phyloP scores from a whole-genome alignment of 92 coral and sea anemone genomes.

The Porites rus region DNA sequence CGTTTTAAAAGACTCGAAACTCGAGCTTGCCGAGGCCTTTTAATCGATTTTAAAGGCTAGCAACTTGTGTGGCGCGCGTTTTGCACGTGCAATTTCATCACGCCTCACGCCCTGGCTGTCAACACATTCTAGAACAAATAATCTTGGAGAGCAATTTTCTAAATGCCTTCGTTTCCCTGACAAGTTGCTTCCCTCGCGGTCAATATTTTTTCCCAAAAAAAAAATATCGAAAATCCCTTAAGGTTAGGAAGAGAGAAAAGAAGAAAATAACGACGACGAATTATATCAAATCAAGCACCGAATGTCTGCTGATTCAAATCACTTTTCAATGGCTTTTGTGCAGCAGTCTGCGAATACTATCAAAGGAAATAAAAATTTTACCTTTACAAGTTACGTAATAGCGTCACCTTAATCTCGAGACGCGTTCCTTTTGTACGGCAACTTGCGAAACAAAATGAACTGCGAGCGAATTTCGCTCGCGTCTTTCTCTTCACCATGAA shows the following conservation, averaged over 20 bases:
- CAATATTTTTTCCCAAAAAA: neutral
- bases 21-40: conserved; percentile 11
- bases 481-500: conserved; percentile 47
- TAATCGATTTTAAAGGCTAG: conserved; percentile 23
- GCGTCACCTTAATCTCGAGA: conserved; percentile 27
- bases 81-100: conserved; percentile 71
- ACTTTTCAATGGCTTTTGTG: conserved; percentile 22
- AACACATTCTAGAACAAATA: conserved; percentile 83
- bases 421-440: neutral
- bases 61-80: conserved; percentile 44
- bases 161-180: conserved; percentile 75
- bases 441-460: conserved; percentile 6
- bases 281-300: conserved; percentile 12
- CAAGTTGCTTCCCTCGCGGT: conserved; percentile 32
- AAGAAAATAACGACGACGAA: neutral
- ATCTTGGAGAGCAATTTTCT: conserved; percentile 69
- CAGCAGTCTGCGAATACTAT: conserved; percentile 10
- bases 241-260: conserved; percentile 8
- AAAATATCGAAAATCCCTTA: neutral
- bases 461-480: conserved; percentile 9
- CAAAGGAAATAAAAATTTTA: conserved; percentile 34
- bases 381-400: conserved; percentile 20
- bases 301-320: conserved; percentile 26
- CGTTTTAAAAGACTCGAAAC: conserved; percentile 9
- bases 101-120: conserved; percentile 91